These are phyloP conservation scores for Bothrops jararaca DNA, from an alignment of 2,113 vertebrate genomes.

Conservation along the genomic window DNA sequence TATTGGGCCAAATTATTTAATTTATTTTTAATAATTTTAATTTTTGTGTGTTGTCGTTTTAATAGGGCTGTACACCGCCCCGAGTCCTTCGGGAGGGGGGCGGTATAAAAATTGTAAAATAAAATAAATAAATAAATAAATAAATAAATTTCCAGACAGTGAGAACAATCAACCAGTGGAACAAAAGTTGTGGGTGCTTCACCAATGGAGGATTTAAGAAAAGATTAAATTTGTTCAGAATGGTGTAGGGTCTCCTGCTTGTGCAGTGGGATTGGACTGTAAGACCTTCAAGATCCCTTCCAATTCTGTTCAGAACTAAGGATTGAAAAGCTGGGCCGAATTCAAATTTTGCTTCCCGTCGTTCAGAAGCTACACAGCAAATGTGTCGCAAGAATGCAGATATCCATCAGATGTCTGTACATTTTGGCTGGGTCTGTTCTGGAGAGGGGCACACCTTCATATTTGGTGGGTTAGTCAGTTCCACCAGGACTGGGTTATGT, in stretches of 20 bases:
- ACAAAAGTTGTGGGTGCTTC: neutral
- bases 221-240: neutral
- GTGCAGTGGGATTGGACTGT: neutral
- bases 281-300: neutral
- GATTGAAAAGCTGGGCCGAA: neutral
- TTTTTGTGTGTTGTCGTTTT: no score
- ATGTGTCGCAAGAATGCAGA: neutral
- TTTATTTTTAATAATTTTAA: no score
- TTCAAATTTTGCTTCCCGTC: neutral
- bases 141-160: neutral
- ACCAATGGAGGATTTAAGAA: neutral
- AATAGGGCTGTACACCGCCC: no score
- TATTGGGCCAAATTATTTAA: no score
- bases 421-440: constrained; percentile 20
- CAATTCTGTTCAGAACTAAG: neutral
- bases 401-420: neutral
- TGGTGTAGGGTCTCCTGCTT: neutral
- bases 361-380: neutral
- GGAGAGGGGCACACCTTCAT: neutral
- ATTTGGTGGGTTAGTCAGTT: constrained; percentile 39
- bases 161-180: neutral
- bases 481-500: neutral
- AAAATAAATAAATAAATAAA: no score
- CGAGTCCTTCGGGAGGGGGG: no score
- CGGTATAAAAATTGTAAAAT: no score